These are phyloP conservation scores for Argopecten irradians DNA, from an alignment of 1,140 invertebrate genomes.

Conservation along the genomic window DNA sequence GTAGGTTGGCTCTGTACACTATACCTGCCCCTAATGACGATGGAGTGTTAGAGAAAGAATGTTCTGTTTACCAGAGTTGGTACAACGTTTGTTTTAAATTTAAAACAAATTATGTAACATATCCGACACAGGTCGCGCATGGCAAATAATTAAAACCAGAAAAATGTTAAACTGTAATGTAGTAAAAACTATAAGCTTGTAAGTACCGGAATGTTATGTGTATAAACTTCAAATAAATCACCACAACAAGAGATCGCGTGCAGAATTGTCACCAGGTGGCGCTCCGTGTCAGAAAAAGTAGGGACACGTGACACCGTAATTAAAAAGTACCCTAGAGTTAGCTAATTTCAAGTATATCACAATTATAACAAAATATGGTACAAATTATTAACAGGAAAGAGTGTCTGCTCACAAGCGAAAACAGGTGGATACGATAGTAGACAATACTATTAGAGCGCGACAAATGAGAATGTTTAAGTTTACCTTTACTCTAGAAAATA, in stretches of 20 bases:
- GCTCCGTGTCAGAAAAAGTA: neutral
- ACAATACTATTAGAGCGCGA: too few species aligned
- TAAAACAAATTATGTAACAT: neutral
- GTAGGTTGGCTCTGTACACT: conserved; percentile 1
- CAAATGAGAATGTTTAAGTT: too few species aligned
- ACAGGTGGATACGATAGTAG: too few species aligned
- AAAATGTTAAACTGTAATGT: conserved; percentile 19
- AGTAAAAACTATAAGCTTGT: neutral
- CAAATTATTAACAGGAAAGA: neutral
- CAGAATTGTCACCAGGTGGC: conserved; percentile 2
- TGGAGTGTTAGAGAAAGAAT: neutral
- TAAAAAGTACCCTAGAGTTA: neutral
- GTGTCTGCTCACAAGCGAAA: neutral
- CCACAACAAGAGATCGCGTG: neutral
- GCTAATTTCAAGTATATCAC: neutral
- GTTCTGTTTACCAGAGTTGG: neutral
- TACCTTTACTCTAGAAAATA: too few species aligned
- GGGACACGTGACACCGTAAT: neutral
- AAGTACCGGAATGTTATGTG: neutral
- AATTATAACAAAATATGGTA: neutral
- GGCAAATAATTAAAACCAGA: neutral
- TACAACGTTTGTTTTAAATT: conserved; percentile 3
- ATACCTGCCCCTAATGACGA: conserved; percentile 14
- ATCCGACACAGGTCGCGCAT: conserved; percentile 5
- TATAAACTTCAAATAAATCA: neutral